Evolutionary conservation across 2,797 vertebrate species (phyloP).

Genomic region (Diplodus sargus): DNA sequence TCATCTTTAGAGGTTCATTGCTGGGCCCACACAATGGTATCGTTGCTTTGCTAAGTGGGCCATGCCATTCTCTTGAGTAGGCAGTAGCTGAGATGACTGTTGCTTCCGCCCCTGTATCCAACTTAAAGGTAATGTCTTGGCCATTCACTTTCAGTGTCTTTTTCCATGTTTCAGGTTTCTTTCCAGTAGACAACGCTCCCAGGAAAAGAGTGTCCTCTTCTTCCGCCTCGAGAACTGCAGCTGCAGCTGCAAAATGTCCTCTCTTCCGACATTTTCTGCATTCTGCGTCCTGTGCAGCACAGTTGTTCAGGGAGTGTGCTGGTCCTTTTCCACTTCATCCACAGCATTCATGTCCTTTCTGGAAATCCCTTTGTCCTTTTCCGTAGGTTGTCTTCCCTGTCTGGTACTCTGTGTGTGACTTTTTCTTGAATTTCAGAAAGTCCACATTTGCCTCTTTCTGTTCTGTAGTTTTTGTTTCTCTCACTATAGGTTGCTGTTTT

Average conservation of each 20-base stretch:
- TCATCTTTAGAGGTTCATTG: not conserved
- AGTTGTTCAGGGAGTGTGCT: slow-evolving; percentile 2
- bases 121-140: not conserved
- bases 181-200: not conserved
- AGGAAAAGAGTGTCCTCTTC: not conserved
- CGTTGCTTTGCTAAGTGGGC: not conserved
- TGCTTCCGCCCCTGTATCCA: slow-evolving; percentile 1
- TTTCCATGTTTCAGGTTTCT: not conserved
- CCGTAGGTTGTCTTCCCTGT: too few relatives aligned
- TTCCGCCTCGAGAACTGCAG: not conserved
- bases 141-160: slow-evolving; percentile 4
- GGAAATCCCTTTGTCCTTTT: not conserved
- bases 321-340: slow-evolving; percentile 6
- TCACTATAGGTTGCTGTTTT: too few relatives aligned
- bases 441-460: too few relatives aligned
- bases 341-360: not conserved
- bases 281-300: slow-evolving; percentile 9
- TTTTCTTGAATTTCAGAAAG: too few relatives aligned
- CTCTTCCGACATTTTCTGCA: slow-evolving; percentile 23
- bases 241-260: slow-evolving; percentile 11
- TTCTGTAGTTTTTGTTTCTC: too few relatives aligned
- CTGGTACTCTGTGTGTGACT: too few relatives aligned
- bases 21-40: not conserved
- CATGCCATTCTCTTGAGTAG: not conserved
- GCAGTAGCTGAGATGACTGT: slow-evolving; percentile 10